phyloP scores from a whole-genome alignment of 2,797 vertebrate genomes.

The Urosaurus nigricauda region DNA sequence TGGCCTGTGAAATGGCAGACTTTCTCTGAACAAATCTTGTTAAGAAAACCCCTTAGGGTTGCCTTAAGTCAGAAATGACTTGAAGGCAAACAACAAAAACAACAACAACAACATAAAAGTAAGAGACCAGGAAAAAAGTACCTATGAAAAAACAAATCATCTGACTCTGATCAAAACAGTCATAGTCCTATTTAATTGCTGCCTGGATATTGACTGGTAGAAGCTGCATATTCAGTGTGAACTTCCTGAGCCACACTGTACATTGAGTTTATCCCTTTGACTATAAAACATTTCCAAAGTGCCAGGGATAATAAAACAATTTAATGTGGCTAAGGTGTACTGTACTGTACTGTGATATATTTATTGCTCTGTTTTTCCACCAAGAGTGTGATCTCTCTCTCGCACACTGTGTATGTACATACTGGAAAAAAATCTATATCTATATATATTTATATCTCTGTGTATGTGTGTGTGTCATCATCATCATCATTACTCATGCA shows the following conservation, averaged over 20 bases:
- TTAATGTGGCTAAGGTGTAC: not conserved
- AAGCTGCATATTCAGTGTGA: not conserved
- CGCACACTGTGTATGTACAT: no score
- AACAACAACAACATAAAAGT: no score
- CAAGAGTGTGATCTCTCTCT: conserved; percentile 12
- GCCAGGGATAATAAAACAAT: conserved; percentile 17
- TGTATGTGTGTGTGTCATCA: no score
- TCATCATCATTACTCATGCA: conserved; percentile 35
- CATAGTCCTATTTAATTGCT: not conserved
- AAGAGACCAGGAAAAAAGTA: not conserved
- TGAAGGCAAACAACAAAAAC: no score
- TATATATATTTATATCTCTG: no score
- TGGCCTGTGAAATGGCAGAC: no score
- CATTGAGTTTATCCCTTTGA: conserved; percentile 30
- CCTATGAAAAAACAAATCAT: not conserved
- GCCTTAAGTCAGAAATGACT: no score
- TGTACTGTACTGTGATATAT: conserved; percentile 40
- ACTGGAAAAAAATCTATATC: no score
- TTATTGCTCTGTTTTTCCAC: conserved; percentile 43
- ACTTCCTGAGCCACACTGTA: conserved; percentile 16
- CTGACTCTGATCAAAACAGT: not conserved
- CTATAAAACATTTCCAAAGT: conserved; percentile 7
- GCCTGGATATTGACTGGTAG: not conserved
- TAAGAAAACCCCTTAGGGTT: no score
- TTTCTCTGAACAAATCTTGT: no score